Conservation (phyloP, 2,113 vertebrate species). For the Ia io region DNA sequence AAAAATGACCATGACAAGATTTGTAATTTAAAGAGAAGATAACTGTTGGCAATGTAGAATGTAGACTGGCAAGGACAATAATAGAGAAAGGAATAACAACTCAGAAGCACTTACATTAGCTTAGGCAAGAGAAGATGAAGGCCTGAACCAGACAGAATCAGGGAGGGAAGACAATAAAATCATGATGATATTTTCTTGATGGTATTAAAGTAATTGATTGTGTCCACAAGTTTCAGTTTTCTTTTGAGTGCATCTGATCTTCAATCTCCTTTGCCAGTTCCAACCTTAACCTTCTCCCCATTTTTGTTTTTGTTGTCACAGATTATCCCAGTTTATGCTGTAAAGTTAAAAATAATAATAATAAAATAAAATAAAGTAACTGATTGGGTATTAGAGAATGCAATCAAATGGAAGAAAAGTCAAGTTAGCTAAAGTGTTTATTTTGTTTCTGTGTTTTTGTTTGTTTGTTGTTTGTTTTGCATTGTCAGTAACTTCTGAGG, state of each 20-base stretch:
- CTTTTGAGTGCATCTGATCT: too few species aligned
- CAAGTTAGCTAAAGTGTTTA: neutral
- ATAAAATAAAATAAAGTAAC: neutral
- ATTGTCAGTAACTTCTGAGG: neutral
- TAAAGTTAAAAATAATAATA: too few species aligned
- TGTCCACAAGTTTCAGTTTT: too few species aligned
- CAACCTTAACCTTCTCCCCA: too few species aligned
- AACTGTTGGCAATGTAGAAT: neutral
- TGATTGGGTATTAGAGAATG: neutral
- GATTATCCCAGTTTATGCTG: too few species aligned
- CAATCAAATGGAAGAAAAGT: neutral
- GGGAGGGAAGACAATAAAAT: neutral
- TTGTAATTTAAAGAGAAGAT: neutral
- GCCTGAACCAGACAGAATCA: neutral
- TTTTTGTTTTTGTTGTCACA: too few species aligned
- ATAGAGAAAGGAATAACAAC: neutral
- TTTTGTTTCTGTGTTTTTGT: neutral
- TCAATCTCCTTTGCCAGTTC: too few species aligned
- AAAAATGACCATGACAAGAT: neutral
- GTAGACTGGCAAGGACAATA: neutral
- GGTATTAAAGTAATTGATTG: neutral
- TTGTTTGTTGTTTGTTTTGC: neutral
- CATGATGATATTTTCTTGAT: neutral
- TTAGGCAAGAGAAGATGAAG: neutral
- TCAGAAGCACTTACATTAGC: neutral